A percentile compares a stretch with the other conserved stretches of the same genome.
Conservation (phyloP, 2,888 invertebrate genomes). For the Coremacera marginata region DNA sequence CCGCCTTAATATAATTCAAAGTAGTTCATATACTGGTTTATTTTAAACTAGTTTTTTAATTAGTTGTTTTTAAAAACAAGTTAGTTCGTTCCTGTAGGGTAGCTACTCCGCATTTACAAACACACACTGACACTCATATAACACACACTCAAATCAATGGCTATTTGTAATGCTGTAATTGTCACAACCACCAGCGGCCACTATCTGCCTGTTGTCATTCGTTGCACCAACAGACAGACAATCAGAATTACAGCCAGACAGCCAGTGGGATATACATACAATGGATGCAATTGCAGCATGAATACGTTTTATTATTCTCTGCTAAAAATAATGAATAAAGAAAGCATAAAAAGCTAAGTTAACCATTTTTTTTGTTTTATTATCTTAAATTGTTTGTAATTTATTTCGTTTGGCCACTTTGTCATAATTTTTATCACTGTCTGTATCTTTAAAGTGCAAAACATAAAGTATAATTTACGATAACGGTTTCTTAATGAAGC, state of each 20-base stretch:
- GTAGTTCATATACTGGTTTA: too few species aligned
- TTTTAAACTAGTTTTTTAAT: too few species aligned
- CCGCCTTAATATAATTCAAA: too few species aligned
- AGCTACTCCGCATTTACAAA: not conserved
- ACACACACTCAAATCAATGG: constrained; percentile 1
- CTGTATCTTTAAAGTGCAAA: not conserved
- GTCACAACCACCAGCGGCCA: not conserved
- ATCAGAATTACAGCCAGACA: not conserved
- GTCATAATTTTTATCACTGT: not conserved
- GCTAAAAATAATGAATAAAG: not conserved
- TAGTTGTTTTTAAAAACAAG: too few species aligned
- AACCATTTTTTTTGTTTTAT: not conserved
- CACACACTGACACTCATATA: not conserved
- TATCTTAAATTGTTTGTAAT: not conserved
- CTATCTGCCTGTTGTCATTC: constrained; percentile 5
- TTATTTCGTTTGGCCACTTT: not conserved
- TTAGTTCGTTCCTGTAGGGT: too few species aligned
- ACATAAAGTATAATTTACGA: not conserved
- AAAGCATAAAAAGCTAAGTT: not conserved
- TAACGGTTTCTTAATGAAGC: constrained; percentile 5
- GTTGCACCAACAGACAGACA: not conserved
- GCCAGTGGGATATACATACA: not conserved
- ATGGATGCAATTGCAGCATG: not conserved
- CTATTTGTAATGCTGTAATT: constrained; percentile 13
- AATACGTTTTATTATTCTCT: too few species aligned